Evolutionary conservation across 1,140 invertebrate genomes (phyloP), one percentile per base, ranked within the genome.

Genomic region (Bradysia coprophila): DNA sequence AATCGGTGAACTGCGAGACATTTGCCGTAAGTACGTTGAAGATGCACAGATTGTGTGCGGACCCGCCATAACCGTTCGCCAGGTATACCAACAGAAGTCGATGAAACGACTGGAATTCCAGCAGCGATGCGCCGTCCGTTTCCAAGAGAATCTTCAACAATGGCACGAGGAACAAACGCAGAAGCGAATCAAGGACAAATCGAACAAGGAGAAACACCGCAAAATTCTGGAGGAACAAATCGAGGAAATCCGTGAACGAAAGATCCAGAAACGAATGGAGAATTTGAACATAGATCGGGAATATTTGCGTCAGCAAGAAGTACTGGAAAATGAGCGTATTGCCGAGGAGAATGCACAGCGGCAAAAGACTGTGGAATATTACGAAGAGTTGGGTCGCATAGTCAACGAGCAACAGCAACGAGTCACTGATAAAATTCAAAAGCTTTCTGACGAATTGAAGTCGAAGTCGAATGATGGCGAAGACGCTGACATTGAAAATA

Each of bases 251-350:
- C 43, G 49, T n/a, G 43, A 52, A n/a, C 19, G 38, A 4, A 50
- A 50, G 21, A 16, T 61, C 9, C 46, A 49, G 8, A 47, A 50
- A 13, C 41, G 51, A n/a, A 45, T 46, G 0, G 32, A 22, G 13
- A 45, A 54, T 31, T 42, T 60, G 1, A 44, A 47, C 2, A 2
- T 34, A 5, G 57, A 58, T 15, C 9, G 55, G 3, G 41, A 41
- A 4, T 44, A 46, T 23, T 23, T 45, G 5, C 19, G 21, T 2
- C 47, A 56, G 13, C 43, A 45, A 4, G 46, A 55, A 9, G 40
- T 49, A 4, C 2, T 51, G 18, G 52, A 59, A 28, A 45, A 52
- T 10, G 24, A 37, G 6, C 48, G 36, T 3, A 10, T 46, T 11
- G 11, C 31, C 24, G 22, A 34, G 2, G 47, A 51, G 31, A 51